Conservation (phyloP, 1,140 invertebrate species). For the Stratiolaelaps scimitus region DNA sequence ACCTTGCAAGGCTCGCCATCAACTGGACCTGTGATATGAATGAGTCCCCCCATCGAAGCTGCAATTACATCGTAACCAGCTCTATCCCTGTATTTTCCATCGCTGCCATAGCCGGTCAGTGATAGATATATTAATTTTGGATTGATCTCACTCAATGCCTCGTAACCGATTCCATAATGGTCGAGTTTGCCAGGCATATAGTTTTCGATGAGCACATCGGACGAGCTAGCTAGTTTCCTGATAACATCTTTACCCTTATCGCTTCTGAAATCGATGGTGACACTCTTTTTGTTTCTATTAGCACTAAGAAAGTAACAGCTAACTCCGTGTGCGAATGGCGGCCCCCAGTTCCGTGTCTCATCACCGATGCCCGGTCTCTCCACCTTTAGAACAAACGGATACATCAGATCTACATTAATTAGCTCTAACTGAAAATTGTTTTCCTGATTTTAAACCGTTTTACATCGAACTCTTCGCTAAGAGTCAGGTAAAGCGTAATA, state of each 20-base stretch:
- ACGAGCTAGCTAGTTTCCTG: constrained; percentile 53
- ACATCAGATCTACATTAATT: not conserved
- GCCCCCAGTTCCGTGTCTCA: constrained; percentile 80
- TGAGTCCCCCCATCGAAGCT: constrained; percentile 72
- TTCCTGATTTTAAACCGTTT: constrained; percentile 15
- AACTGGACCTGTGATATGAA: constrained; percentile 73
- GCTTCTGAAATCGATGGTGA: constrained; percentile 70
- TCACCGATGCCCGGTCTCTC: constrained; percentile 68
- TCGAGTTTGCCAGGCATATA: constrained; percentile 79
- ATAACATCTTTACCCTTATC: constrained; percentile 57
- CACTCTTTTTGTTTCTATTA: constrained; percentile 91
- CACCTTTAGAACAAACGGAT: constrained; percentile 21
- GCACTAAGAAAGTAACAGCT: constrained; percentile 71
- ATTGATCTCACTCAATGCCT: constrained; percentile 54
- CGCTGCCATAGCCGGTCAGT: constrained; percentile 71
- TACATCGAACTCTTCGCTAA: not conserved
- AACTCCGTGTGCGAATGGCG: constrained; percentile 66
- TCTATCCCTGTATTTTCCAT: constrained; percentile 66
- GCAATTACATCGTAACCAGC: constrained; percentile 93
- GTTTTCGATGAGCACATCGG: constrained; percentile 86
- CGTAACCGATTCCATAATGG: constrained; percentile 62
- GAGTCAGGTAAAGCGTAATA: constrained; percentile 30
- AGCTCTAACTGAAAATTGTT: not conserved
- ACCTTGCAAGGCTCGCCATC: constrained; percentile 75
- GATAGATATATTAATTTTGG: constrained; percentile 83